A percentile compares a stretch with the other conserved stretches of the same genome.
phyloP scores from a whole-genome alignment of 1,140 invertebrate species.

The Drosophila kohkoa region DNA sequence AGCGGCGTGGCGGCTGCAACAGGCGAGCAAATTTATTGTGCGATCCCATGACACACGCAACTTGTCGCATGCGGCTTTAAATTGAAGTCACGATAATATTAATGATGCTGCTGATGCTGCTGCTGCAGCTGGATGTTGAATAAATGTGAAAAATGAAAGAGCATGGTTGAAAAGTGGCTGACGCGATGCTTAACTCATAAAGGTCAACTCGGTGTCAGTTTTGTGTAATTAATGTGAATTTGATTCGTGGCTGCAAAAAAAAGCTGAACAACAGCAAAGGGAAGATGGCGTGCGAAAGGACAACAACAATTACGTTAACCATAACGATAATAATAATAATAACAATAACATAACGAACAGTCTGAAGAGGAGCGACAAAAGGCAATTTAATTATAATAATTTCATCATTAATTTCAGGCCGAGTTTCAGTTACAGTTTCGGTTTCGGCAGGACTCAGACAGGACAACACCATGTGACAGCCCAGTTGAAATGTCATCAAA shows the following conservation, averaged over 20 bases:
- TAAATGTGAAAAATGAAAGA: slow-evolving; percentile 57
- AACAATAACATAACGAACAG: not conserved
- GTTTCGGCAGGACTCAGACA: slow-evolving; percentile 1
- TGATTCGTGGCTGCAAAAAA: slow-evolving; percentile 42
- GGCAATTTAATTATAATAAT: slow-evolving; percentile 58
- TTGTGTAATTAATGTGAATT: slow-evolving; percentile 73
- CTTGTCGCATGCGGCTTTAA: too few species aligned
- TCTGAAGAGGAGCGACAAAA: not conserved
- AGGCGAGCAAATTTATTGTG: too few species aligned
- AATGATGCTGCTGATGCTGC: not conserved
- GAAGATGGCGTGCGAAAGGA: not conserved
- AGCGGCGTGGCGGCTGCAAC: too few species aligned
- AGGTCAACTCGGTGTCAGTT: slow-evolving; percentile 21
- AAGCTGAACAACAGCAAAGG: not conserved
- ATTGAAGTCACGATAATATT: too few species aligned
- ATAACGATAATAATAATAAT: slow-evolving; percentile 13
- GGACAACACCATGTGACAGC: slow-evolving; percentile 32
- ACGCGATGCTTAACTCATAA: slow-evolving; percentile 8
- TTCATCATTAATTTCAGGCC: slow-evolving; percentile 48
- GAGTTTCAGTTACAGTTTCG: slow-evolving; percentile 1
- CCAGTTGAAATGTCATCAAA: slow-evolving; percentile 46
- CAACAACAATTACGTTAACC: not conserved
- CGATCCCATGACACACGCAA: too few species aligned
- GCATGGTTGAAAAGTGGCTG: not conserved
- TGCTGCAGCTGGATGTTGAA: slow-evolving; percentile 26